Percentiles rank a stretch among this genome's conserved stretches.
Conservation (phyloP, 2,113 vertebrate genomes). For the Indicator indicator region DNA sequence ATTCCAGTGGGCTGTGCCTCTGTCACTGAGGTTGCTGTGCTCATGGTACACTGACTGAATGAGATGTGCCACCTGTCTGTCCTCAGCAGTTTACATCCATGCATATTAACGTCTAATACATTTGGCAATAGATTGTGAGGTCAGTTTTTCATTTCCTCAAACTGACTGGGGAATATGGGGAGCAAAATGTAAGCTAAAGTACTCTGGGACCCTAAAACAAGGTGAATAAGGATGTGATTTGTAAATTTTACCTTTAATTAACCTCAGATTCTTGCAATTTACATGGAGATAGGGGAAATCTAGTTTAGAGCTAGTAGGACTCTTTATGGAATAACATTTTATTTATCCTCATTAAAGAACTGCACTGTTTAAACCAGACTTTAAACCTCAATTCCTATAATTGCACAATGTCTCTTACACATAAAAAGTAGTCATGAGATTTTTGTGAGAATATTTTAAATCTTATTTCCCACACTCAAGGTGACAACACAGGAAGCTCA, state of each 20-base stretch:
- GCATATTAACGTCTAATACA: background rate
- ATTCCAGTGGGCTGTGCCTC: background rate
- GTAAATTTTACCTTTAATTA: background rate
- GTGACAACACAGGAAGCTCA: constrained; percentile 14
- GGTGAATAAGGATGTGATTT: background rate
- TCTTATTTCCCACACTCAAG: constrained; percentile 26
- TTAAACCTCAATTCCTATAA: background rate
- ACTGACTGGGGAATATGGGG: background rate
- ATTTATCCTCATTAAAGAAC: background rate
- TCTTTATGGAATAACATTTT: background rate
- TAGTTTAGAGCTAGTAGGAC: background rate
- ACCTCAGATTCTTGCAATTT: background rate
- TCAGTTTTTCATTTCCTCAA: background rate
- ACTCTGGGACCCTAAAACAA: background rate
- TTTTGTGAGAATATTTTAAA: background rate
- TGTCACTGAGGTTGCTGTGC: background rate
- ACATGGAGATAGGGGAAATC: background rate
- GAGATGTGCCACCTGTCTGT: background rate
- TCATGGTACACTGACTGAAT: background rate
- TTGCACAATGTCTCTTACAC: background rate
- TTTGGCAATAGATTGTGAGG: background rate
- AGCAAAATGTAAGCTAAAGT: background rate
- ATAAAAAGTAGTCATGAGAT: background rate
- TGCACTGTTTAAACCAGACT: background rate
- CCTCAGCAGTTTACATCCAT: fast-evolving